Evolutionary conservation across 2,113 vertebrate species (phyloP), one percentile per base, ranked within the genome.

Genomic region (Chaetorhynchus papuensis): DNA sequence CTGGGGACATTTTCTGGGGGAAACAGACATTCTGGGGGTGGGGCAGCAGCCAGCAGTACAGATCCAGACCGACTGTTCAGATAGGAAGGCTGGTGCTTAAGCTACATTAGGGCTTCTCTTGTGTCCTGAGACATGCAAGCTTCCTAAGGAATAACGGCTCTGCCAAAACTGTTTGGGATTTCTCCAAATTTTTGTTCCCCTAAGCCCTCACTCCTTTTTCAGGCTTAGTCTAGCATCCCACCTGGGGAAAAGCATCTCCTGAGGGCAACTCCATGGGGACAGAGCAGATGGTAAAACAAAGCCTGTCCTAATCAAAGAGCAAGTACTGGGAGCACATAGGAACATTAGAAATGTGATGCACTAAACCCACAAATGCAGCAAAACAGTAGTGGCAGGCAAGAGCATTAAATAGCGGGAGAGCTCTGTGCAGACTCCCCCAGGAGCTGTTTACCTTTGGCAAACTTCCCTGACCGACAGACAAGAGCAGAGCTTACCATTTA

Each of bases 401-500:
- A 94, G 83, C 72, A 76, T 30, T 19, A 61, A 69, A 68, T 3
- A 89, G 72, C 86, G 89, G 80, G 41, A 77, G 71, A 90, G 50
- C 54, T n/a, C 64, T 41, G 63, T 45, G 66, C 35, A 71, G 53
- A 31, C 65, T 37, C 52, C 57, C 56, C 24, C 0, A 5, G 79
- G 74, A 93, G 45, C 60, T 53, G 30, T 66, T 96, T 39, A 78
- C 72, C 70, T 78, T 35, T 86, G 90, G 89, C 64, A 83, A 45
- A 83, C 88, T 44, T 83, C 89, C 75, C 75, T 90, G 92, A 74
- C 66, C 2, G 0, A 53, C 65, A 78, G 71, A 74, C 23, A 83
- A 87, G 71, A 80, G 72, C 83, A 96, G 72, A 83, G 98, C 98
- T 98, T 97, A 99, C 98, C 97, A 49, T 98, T 98, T 53, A 98